A percentile compares a stretch with the other conserved stretches of the same genome.
phyloP scores from a whole-genome alignment of 2,113 vertebrate genomes.

The Trematocara zebra region DNA sequence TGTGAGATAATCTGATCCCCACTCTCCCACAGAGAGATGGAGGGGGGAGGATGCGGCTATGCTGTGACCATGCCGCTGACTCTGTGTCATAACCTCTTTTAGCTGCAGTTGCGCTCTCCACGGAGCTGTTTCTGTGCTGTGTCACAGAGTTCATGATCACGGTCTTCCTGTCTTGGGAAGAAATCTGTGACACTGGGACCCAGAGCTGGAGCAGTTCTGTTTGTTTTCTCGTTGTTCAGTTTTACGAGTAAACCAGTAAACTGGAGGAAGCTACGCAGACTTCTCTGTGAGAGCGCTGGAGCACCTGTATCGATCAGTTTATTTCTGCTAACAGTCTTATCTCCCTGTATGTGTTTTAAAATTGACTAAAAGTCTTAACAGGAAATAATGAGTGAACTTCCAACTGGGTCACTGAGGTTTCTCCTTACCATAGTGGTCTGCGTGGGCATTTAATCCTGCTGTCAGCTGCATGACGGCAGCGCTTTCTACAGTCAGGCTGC shows the following conservation, averaged over 20 bases:
- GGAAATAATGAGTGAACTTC: background rate
- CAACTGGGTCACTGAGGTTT: background rate
- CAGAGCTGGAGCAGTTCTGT: background rate
- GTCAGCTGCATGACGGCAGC: background rate
- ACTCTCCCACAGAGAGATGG: conserved; percentile 27
- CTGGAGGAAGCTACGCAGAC: background rate
- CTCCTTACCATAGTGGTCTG: background rate
- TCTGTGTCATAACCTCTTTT: conserved; percentile 60
- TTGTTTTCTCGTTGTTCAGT: background rate
- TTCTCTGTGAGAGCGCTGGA: background rate
- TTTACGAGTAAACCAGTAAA: background rate
- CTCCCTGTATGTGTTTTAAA: background rate
- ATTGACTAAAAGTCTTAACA: background rate
- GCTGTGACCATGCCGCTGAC: conserved; percentile 11
- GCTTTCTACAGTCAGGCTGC: background rate
- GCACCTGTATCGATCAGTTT: background rate
- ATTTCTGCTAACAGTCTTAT: background rate
- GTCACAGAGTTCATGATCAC: conserved; percentile 47
- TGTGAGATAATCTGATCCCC: conserved; percentile 51
- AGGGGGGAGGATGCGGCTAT: background rate
- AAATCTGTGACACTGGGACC: background rate
- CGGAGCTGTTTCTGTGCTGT: background rate
- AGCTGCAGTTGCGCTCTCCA: conserved; percentile 37
- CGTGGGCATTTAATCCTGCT: background rate
- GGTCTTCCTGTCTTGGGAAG: conserved; percentile 26